phyloP scores from a whole-genome alignment of 2,113 vertebrate genomes.

The Thunnus thynnus region DNA sequence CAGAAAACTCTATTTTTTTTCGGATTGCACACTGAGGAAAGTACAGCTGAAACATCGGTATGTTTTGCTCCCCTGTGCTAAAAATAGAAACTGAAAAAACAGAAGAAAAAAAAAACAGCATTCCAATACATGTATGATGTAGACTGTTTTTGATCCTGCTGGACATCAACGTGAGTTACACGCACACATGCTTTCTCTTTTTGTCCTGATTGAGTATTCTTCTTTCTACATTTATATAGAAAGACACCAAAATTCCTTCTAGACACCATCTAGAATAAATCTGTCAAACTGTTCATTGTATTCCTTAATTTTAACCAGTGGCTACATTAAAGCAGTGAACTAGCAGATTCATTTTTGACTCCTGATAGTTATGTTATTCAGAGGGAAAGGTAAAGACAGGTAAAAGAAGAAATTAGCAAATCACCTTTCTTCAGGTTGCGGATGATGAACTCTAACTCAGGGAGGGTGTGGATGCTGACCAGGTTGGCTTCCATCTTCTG shows the following conservation, averaged over 20 bases:
- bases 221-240: background rate
- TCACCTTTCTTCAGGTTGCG: slow-evolving; percentile 88
- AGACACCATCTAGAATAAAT: background rate
- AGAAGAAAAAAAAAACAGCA: background rate
- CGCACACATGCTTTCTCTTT: background rate
- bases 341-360: background rate
- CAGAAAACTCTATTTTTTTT: too few species aligned
- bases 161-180: background rate
- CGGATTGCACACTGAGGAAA: background rate
- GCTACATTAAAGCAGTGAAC: too few species aligned
- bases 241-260: background rate
- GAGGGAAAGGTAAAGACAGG: background rate
- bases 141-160: background rate
- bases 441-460: slow-evolving; percentile 94
- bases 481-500: slow-evolving; percentile 91
- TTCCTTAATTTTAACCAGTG: too few species aligned
- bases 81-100: background rate
- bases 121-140: slow-evolving; percentile 2
- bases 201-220: background rate
- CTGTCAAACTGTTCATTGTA: background rate
- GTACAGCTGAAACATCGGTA: background rate
- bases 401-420: background rate
- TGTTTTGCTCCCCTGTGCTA: background rate
- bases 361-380: background rate
- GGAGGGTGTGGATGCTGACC: slow-evolving; percentile 94